Evolutionary conservation across 2,888 invertebrate species (phyloP), one percentile per base, ranked within the genome.

Genomic region (Drosophila affinis): DNA sequence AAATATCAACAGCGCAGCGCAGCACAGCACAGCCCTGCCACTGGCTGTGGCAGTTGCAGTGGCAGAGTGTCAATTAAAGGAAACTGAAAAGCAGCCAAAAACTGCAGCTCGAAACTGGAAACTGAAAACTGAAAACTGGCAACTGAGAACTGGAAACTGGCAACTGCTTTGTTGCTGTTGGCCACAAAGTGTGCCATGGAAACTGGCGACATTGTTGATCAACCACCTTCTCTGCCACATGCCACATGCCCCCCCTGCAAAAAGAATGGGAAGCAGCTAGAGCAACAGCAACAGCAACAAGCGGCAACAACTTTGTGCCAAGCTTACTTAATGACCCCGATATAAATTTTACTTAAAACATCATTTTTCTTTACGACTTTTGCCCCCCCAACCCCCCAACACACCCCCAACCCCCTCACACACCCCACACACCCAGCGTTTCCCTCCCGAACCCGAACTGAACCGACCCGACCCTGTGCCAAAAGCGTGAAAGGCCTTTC

Each of bases 291-390:
- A 29, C 52, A 72, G 72, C 68, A 74, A 52, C 72, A 73, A 67
- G 79, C 75, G 65, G 73, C 80, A 78, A 75, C 80, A 87, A 84
- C 87, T 84, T 84, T 84, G 87, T 87, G 82, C 84, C 88, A 84
- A 84, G 84, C 82, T 84, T 87, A 84, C 85, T 84, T 84, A 84
- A 84, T 84, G 84, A 84, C 82, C 87, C 85, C 80, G 87, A 85
- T 84, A 84, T 84, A 84, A 84, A 84, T 84, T 84, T 84, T 84
- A 84, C 84, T 84, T 84, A 87, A 84, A 84, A 84, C 84, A 87
- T 84, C 80, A 84, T 84, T 84, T 84, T 82, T 84, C 84, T 87
- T 84, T 84, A 84, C 84, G 87, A 87, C 84, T 82, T 82, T 78
- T 62, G 55, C n/a, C 82, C 68, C 79, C 72, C 80, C 72, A 12